Conservation (phyloP, 1,140 invertebrate genomes). For the Ceratosolen fusciceps region DNA sequence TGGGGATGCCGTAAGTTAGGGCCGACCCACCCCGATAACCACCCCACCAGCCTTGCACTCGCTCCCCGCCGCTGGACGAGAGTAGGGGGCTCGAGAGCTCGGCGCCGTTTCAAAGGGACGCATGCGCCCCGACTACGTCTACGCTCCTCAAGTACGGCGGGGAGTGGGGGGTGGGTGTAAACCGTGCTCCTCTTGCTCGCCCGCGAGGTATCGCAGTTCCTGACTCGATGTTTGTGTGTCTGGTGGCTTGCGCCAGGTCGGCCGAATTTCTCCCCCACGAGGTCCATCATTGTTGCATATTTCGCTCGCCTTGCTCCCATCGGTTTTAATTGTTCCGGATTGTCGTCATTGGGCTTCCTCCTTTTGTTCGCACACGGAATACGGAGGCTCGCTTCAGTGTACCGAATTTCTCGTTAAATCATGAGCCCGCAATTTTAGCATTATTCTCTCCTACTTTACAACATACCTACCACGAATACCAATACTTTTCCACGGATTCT, state of each 20-base stretch:
- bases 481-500: too few species aligned
- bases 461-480: too few species aligned
- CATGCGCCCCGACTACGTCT: slow-evolving; percentile 66
- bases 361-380: too few species aligned
- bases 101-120: slow-evolving; percentile 66
- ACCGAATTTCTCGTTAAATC: too few species aligned
- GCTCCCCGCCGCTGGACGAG: slow-evolving; percentile 33
- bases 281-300: slow-evolving; percentile 33
- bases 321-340: too few species aligned
- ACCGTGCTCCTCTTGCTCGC: slow-evolving; percentile 57
- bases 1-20: slow-evolving; percentile 38
- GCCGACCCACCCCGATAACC: slow-evolving; percentile 57
- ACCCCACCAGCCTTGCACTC: slow-evolving; percentile 57
- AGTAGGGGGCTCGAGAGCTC: slow-evolving; percentile 47
- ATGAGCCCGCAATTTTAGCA: too few species aligned
- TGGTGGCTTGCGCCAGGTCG: slow-evolving; percentile 53
- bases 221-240: slow-evolving; percentile 71
- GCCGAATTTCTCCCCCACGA: slow-evolving; percentile 54
- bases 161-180: slow-evolving; percentile 57
- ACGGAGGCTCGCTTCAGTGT: too few species aligned
- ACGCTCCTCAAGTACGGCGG: neutral
- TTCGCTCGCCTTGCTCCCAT: too few species aligned
- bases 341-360: too few species aligned
- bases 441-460: too few species aligned
- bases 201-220: slow-evolving; percentile 69